Conservation (phyloP, 2,888 invertebrate species). For the Pterostichus niger region DNA sequence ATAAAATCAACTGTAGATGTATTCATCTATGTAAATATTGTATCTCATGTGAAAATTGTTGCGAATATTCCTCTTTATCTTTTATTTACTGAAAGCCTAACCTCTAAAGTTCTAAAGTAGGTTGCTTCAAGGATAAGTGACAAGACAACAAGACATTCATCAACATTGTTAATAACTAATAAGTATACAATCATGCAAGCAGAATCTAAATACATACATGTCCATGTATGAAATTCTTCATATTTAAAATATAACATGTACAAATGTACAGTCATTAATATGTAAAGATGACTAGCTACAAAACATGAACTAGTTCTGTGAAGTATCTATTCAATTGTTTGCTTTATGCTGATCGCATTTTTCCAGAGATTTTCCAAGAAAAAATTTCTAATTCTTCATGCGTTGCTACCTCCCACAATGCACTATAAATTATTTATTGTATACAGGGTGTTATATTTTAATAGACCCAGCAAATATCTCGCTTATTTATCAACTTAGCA, state of each 20-base stretch:
- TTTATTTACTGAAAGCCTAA: conserved; percentile 10
- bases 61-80: conserved; percentile 32
- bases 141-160: conserved; percentile 26
- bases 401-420: not conserved
- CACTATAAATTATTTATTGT: not conserved
- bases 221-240: conserved; percentile 44
- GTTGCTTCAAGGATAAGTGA: conserved; percentile 27
- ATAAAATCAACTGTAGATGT: no score
- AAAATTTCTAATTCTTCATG: not conserved
- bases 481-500: no score
- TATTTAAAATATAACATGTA: conserved; percentile 15
- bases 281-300: not conserved
- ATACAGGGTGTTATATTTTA: no score
- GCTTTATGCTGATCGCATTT: conserved; percentile 16
- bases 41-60: no score
- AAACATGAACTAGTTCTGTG: conserved; percentile 10
- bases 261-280: conserved; percentile 6
- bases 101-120: conserved; percentile 36
- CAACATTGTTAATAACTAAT: conserved; percentile 34
- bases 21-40: no score
- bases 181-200: not conserved
- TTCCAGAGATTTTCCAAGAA: conserved; percentile 17
- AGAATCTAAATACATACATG: conserved; percentile 32
- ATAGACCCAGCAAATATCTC: no score
- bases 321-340: not conserved